Conservation (phyloP, 92 coral and sea anemone species). For the Plumapathes pennacea region DNA sequence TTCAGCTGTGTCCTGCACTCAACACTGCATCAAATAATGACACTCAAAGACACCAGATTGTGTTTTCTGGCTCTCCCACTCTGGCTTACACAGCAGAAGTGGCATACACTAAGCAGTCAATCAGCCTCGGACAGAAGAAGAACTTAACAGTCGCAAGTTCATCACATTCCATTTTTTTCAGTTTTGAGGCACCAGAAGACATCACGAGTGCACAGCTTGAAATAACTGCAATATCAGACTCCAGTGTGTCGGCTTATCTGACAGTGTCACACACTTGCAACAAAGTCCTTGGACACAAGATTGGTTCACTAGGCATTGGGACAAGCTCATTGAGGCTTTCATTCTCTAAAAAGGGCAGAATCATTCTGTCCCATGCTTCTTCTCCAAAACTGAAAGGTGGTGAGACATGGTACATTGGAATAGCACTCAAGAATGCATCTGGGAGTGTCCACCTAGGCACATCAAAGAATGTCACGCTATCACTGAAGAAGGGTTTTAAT, state of each 20-base stretch:
- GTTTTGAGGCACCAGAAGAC: conserved; percentile 13
- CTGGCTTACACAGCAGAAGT: conserved; percentile 24
- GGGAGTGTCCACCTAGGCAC: not conserved
- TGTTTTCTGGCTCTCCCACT: conserved; percentile 49
- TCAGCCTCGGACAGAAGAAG: conserved; percentile 1
- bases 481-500: conserved; percentile 50
- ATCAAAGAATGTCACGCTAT: conserved; percentile 43
- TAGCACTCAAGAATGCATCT: conserved; percentile 27
- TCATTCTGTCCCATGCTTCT: conserved; percentile 63
- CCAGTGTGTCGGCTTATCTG: conserved; percentile 23
- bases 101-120: not conserved
- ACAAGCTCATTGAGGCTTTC: conserved; percentile 40
- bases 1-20: not conserved
- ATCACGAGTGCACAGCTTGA: conserved; percentile 53
- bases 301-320: conserved; percentile 1
- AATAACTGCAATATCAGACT: conserved; percentile 54
- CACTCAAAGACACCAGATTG: not conserved
- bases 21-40: not conserved
- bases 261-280: conserved; percentile 58
- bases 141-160: not conserved
- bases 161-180: conserved; percentile 22
- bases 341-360: conserved; percentile 56
- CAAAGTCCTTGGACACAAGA: conserved; percentile 13
- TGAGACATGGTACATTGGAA: conserved; percentile 62
- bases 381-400: conserved; percentile 38